Base-by-base conservation (phyloP, 2,113 vertebrate species). In the Neogale vison region DNA sequence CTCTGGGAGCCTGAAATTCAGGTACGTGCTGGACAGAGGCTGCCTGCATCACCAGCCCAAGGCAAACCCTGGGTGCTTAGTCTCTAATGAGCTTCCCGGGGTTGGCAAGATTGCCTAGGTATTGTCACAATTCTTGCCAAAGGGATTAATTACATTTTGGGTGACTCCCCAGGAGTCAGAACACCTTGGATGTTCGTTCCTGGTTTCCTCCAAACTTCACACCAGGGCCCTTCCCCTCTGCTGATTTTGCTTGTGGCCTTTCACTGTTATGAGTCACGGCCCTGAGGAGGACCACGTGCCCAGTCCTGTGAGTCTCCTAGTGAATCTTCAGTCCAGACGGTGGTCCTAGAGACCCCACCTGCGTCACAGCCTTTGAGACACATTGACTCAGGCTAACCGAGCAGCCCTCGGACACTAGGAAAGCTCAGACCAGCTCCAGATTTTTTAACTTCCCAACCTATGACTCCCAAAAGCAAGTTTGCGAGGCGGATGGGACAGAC, bases 341-440 rank as follows among this genome's bases (percentile, higher is more conserved):
- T 20, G 71, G 31, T 67, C 81, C 57, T 6, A 6, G 59, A 47
- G 36, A 45, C 31, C 21, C 59, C 50, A 67, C 31, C 59, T 24
- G 12, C 1, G 3, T 59, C 39, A 34, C 20, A 50, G 81, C 26
- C 55, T 90, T 71, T n/a, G 34, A 57, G 88, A 45, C 83, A 59
- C 4, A 15, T 31, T 13, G 11, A 63, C 23, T 47, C 36, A 18
- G 7, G 39, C 81, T 52, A 59, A 34, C 31, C 24, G 10, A 6
- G 36, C 50, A 47, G n/a, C 94, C 18, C 90, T 6, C 5, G 2
- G 45, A 50, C 55, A 9, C 45, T 1, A 57, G 55, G 1, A 6
- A 36, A 24, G 52, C 11, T n/a, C 52, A 14, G 42, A 61, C 0
- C 1, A 0, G 0, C 85, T 59, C 6, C 0, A 34, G 72, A 7